These are phyloP conservation scores for Anolis apletophallus DNA, from an alignment of 2,797 vertebrate species.

Conservation along the genomic window DNA sequence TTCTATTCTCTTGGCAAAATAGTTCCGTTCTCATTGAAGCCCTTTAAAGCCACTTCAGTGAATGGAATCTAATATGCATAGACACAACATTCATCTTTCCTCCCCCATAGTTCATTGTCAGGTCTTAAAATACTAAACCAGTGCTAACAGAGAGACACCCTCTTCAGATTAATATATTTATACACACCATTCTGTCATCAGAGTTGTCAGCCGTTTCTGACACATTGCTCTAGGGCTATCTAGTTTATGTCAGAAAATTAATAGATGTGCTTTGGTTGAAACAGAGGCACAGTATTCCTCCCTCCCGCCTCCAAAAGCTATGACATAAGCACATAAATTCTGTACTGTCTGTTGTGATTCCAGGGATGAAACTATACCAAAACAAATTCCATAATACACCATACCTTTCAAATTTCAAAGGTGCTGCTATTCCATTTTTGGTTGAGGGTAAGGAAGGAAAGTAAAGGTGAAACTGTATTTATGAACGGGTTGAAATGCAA, in stretches of 20 bases:
- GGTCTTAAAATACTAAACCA: slow-evolving; percentile 22
- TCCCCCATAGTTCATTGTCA: background rate
- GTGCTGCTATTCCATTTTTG: background rate
- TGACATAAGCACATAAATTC: slow-evolving; percentile 17
- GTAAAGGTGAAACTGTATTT: background rate
- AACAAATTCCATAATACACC: no score
- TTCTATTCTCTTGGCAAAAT: background rate
- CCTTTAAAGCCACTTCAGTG: background rate
- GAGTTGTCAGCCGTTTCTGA: background rate
- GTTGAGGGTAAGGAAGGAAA: no score
- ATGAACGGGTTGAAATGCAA: background rate
- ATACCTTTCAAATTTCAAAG: background rate
- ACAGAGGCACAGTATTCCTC: background rate
- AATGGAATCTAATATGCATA: slow-evolving; percentile 37
- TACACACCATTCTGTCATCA: slow-evolving; percentile 5
- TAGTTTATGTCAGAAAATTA: slow-evolving; percentile 25
- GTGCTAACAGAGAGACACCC: background rate
- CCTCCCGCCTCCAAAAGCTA: background rate
- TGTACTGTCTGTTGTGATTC: background rate
- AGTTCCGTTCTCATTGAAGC: background rate
- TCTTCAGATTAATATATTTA: background rate
- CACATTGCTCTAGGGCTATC: background rate
- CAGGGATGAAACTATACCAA: no score
- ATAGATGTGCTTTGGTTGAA: background rate
- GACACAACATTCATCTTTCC: slow-evolving; percentile 39